A percentile compares a stretch with the other conserved stretches of the same genome.
phyloP scores from a whole-genome alignment of 2,888 invertebrate genomes.

The Aspidapion aeneum region DNA sequence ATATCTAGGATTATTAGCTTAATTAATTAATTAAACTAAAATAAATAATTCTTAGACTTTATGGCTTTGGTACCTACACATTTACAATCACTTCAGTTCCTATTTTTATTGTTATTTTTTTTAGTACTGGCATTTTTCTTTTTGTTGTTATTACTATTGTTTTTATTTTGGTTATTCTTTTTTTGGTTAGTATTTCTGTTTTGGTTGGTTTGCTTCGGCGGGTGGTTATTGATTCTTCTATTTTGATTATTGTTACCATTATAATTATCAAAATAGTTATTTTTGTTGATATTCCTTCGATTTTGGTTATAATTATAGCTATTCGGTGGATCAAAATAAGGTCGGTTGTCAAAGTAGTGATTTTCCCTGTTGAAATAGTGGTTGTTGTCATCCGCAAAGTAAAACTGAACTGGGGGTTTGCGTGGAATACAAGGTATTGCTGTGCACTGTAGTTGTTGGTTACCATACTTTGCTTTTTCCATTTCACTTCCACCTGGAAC shows the following conservation, averaged over 20 bases:
- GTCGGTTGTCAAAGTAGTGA: not conserved
- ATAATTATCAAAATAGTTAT: not conserved
- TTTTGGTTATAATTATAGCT: not conserved
- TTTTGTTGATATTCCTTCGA: not conserved
- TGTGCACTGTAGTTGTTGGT: conserved; percentile 43
- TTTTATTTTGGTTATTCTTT: conserved; percentile 20
- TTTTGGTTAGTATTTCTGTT: conserved; percentile 24
- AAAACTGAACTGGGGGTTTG: conserved; percentile 5
- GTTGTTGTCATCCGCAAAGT: not conserved
- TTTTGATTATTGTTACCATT: conserved; percentile 5
- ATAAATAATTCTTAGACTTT: conserved; percentile 26
- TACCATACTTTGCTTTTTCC: conserved; percentile 40
- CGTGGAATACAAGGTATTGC: conserved; percentile 43
- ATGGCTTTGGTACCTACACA: conserved; percentile 35
- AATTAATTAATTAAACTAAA: conserved; percentile 35
- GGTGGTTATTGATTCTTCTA: too few relatives aligned
- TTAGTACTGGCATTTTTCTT: conserved; percentile 27
- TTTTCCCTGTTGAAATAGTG: not conserved
- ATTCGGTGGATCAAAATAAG: not conserved
- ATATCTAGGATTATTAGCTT: too few relatives aligned
- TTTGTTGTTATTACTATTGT: conserved; percentile 24
- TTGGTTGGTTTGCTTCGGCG: not conserved
- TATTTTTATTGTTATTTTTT: conserved; percentile 3
- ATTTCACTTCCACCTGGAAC: conserved; percentile 42
- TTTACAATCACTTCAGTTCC: not conserved